phyloP scores from a whole-genome alignment of 2,797 vertebrate species.

The Heteromormyrus szaboi region DNA sequence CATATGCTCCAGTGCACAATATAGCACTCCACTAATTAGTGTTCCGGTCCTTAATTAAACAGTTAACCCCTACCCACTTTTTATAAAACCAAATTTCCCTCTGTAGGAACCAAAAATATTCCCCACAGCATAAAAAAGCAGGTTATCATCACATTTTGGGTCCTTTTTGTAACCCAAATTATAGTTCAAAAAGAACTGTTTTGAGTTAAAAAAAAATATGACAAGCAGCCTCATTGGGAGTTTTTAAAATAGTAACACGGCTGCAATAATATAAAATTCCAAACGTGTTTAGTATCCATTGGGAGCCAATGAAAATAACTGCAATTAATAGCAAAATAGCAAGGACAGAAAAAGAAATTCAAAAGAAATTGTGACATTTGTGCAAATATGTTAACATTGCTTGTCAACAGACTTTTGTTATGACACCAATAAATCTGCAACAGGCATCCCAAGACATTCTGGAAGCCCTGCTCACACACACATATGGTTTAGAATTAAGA shows the following conservation, averaged over 20 bases:
- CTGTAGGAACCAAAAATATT: neutral
- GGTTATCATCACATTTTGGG: neutral
- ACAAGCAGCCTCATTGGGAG: no score
- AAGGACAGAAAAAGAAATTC: neutral
- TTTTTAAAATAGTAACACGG: neutral
- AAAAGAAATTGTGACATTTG: neutral
- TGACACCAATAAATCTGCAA: neutral
- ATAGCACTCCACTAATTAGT: no score
- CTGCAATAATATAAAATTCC: neutral
- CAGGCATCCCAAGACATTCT: neutral
- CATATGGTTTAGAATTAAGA: neutral
- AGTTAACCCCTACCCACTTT: neutral
- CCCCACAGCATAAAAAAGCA: neutral
- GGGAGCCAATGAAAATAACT: neutral
- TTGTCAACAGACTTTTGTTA: neutral
- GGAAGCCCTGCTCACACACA: neutral
- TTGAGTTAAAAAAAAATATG: no score
- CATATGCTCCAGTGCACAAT: no score
- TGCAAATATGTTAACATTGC: neutral
- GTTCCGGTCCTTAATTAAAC: no score
- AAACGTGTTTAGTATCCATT: neutral
- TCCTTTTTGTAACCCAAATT: no score
- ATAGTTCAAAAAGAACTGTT: no score
- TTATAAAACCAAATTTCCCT: neutral
- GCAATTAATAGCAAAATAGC: neutral